These are phyloP conservation scores for Candoia aspera DNA, from an alignment of 2,113 vertebrate genomes.

Conservation along the genomic window DNA sequence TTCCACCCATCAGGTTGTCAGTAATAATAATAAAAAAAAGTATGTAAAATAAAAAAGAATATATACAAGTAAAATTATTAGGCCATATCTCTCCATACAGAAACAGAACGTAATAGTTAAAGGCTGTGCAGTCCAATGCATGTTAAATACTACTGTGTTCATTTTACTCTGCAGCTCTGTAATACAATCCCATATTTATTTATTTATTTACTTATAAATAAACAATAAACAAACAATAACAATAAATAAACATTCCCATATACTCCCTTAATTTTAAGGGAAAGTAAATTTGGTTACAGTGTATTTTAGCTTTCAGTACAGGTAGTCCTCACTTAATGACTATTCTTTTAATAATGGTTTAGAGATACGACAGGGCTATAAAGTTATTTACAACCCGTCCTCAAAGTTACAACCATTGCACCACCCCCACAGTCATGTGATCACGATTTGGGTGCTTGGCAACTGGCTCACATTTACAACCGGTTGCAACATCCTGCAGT, in stretches of 20 bases:
- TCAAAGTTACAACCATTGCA: too few species aligned
- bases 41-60: background rate
- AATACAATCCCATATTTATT: background rate
- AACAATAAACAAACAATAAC: too few species aligned
- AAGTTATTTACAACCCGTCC: too few species aligned
- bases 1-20: background rate
- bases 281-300: background rate
- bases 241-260: too few species aligned
- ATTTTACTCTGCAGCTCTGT: background rate
- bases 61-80: background rate
- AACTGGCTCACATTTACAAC: too few species aligned
- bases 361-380: too few species aligned
- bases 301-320: background rate
- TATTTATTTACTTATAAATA: too few species aligned
- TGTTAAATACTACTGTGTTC: background rate
- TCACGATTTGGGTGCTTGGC: too few species aligned
- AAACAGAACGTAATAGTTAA: background rate
- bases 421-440: too few species aligned
- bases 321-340: background rate
- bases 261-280: background rate
- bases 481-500: too few species aligned
- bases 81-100: background rate
- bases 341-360: too few species aligned
- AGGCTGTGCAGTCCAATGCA: background rate
- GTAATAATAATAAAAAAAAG: background rate